Evolutionary conservation across 1,140 invertebrate species (phyloP).

Genomic region (Sarcophaga bullata): DNA sequence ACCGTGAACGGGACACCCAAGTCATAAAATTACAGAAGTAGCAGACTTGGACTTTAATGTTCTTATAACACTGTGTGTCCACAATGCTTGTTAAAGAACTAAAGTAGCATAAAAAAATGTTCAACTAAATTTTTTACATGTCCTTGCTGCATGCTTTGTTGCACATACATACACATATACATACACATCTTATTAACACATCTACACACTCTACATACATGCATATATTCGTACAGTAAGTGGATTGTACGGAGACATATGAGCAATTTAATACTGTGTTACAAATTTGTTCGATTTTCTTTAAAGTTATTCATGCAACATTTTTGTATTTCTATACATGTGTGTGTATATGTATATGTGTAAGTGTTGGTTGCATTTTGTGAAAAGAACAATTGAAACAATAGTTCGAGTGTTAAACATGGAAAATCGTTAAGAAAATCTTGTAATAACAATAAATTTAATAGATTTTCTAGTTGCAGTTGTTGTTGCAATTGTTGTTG

Average conservation of each 20-base stretch:
- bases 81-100: background rate
- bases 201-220: background rate
- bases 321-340: background rate
- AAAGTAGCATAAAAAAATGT: background rate
- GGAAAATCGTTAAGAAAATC: slow-evolving; percentile 10
- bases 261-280: slow-evolving; percentile 20
- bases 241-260: background rate
- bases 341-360: background rate
- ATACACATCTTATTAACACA: background rate
- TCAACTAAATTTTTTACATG: background rate
- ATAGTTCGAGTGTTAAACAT: background rate
- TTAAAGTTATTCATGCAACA: background rate
- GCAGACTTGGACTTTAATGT: background rate
- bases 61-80: background rate
- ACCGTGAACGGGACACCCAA: too few species aligned
- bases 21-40: too few species aligned
- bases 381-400: slow-evolving; percentile 10
- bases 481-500: background rate
- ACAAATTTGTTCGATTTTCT: slow-evolving; percentile 22
- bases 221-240: background rate
- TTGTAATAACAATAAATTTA: slow-evolving; percentile 25
- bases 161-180: background rate
- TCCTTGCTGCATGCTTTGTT: slow-evolving; percentile 17
- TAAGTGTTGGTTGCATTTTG: too few species aligned
- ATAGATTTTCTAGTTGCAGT: slow-evolving; percentile 14